These are phyloP conservation scores for Dusona sp. DNA, from an alignment of 2,888 invertebrate species.

Conservation along the genomic window DNA sequence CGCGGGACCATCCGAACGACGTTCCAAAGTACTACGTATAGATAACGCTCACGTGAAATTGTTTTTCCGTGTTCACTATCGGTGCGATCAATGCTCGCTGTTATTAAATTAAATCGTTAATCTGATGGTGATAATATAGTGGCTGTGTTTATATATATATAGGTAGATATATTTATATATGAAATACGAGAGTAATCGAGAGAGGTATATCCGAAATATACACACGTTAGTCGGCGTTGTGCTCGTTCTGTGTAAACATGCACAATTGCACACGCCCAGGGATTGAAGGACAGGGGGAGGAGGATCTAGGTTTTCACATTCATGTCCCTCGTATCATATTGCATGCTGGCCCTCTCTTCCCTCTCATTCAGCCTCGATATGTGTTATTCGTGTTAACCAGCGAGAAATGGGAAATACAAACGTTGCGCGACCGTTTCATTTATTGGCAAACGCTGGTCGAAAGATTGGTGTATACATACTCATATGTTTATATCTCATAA, in stretches of 20 bases:
- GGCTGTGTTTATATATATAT: constrained; percentile 56
- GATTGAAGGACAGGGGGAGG: constrained; percentile 22
- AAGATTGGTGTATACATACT: constrained; percentile 40
- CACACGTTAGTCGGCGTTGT: constrained; percentile 60
- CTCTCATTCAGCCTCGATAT: constrained; percentile 64
- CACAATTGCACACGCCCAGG: constrained; percentile 73
- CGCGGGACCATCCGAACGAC: constrained; percentile 40
- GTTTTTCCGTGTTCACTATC: constrained; percentile 80
- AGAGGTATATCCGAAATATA: constrained; percentile 40
- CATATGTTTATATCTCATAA: constrained; percentile 10
- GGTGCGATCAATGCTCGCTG: constrained; percentile 75
- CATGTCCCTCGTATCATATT: constrained; percentile 71
- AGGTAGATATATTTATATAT: constrained; percentile 25
- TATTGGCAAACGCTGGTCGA: constrained; percentile 65
- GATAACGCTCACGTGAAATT: constrained; percentile 74
- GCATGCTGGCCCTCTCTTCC: constrained; percentile 46
- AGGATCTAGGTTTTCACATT: constrained; percentile 67
- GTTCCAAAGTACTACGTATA: constrained; percentile 59
- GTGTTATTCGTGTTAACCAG: constrained; percentile 70
- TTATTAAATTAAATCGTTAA: constrained; percentile 81
- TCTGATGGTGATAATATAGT: constrained; percentile 80
- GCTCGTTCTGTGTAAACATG: constrained; percentile 72
- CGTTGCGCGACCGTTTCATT: constrained; percentile 66
- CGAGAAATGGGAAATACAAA: constrained; percentile 67
- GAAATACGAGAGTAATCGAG: constrained; percentile 40